These are phyloP conservation scores for Geothlypis trichas DNA, from an alignment of 2,113 vertebrate genomes.

Conservation along the genomic window DNA sequence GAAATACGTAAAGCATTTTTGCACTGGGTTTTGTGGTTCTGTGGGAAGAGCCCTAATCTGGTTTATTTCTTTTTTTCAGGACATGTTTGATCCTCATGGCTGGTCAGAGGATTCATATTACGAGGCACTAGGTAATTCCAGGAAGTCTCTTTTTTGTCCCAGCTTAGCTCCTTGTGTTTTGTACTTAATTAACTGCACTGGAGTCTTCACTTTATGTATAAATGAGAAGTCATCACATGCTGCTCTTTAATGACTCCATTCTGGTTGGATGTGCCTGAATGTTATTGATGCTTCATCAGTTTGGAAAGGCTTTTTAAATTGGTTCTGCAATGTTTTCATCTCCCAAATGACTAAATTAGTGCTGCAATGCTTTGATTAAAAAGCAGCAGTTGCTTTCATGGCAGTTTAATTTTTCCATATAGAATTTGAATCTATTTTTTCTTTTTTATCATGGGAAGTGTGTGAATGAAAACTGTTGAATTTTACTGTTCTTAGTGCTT, in stretches of 20 bases:
- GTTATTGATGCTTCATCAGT: constrained; percentile 31
- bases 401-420: not conserved
- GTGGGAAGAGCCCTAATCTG: not conserved
- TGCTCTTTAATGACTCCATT: not conserved
- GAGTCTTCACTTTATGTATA: not conserved
- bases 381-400: not conserved
- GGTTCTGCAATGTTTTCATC: not conserved
- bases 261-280: constrained; percentile 27
- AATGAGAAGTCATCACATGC: constrained; percentile 29
- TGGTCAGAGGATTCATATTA: constrained; percentile 99
- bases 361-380: not conserved
- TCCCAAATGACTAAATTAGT: not conserved
- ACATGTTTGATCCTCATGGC: constrained; percentile 98
- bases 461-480: not conserved
- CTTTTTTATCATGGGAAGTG: not conserved
- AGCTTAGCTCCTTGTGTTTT: not conserved
- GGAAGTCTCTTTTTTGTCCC: not conserved
- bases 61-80: constrained; percentile 63
- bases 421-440: not conserved
- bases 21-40: not conserved
- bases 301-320: constrained; percentile 34
- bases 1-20: not conserved
- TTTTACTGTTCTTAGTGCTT: not conserved
- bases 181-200: constrained; percentile 35
- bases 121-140: constrained; percentile 84